Base-by-base conservation (phyloP, 2,797 vertebrate species). In the Cirrhinus molitorella region DNA sequence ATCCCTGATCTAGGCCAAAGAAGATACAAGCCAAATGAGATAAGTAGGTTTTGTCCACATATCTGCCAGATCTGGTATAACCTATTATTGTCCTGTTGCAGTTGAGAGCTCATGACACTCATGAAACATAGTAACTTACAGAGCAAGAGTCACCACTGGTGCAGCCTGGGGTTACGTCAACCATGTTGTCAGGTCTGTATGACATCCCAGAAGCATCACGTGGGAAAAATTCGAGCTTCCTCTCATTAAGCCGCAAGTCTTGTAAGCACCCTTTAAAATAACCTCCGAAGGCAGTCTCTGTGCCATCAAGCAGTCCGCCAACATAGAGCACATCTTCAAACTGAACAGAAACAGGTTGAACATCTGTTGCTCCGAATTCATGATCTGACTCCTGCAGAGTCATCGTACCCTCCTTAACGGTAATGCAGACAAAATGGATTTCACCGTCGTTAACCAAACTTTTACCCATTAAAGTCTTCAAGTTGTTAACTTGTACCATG, bases 181-280 rank as follows among this genome's bases (percentile, higher is more conserved):
- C 92, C 88, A 96, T 92, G 17, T 87, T 8, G 81, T 87, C 83
- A 25, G 93, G 92, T 79, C 79, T 86, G 71, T 85, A 92, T 43
- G 93, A 88, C 31, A 59, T 91, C 9, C 83, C 87, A 1, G 92
- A 87, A 0, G 85, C 45, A 66, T 91, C 90, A 89, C 91, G 81
- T 2, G 95, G 93, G 67, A 97, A 99, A 91, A 99, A 97, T 91
- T 96, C 96, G 89, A 99, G 91, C 0, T 88, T 93, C 73, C 89
- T 91, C 49, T 94, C 93, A 28, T 95, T 96, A 85, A 98, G 88
- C 91, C 95, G 95, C 88, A 98, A 78, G 81, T 99, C 97, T 93
- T 99, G 97, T 76, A 99, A 91, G 23, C 97, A 99, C 25, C 97
- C 98, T 94, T 97, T 98, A 87, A 99, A 98, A 91, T 94, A 95